phyloP scores from a whole-genome alignment of 2,113 vertebrate species.

The Xiphophorus maculatus region DNA sequence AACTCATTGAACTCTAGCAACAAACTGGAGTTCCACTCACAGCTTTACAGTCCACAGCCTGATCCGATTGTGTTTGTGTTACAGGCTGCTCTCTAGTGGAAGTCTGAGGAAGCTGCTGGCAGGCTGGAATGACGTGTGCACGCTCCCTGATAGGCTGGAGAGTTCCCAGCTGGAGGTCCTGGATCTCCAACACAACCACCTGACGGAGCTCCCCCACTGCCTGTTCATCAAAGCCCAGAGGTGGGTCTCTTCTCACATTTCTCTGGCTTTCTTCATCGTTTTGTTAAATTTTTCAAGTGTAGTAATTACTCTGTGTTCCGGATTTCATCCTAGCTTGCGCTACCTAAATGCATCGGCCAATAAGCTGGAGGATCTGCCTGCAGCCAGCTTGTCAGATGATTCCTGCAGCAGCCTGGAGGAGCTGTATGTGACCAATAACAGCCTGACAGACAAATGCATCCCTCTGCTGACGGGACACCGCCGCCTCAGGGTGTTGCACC shows the following conservation, averaged over 20 bases:
- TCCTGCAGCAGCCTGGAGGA: conserved; percentile 90
- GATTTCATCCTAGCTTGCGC: conserved; percentile 81
- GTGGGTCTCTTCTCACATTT: conserved; percentile 60
- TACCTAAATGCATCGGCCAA: conserved; percentile 96
- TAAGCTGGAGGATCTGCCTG: conserved; percentile 92
- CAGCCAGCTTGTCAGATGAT: conserved; percentile 90
- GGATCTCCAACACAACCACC: conserved; percentile 94
- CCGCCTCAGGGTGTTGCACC: conserved; percentile 90
- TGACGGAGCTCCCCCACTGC: conserved; percentile 88
- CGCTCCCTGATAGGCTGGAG: conserved; percentile 87
- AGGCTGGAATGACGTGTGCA: conserved; percentile 87
- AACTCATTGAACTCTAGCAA: not conserved
- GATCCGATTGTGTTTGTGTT: conserved; percentile 23
- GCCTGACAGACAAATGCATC: conserved; percentile 91
- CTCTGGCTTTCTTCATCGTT: not conserved
- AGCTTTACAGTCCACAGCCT: conserved; percentile 13
- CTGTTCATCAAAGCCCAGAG: conserved; percentile 92
- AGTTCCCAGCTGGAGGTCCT: conserved; percentile 88
- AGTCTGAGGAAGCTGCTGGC: conserved; percentile 90
- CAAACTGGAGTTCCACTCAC: conserved; percentile 6
- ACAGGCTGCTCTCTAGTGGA: conserved; percentile 86
- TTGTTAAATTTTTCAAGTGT: too few species aligned
- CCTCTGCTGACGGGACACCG: conserved; percentile 89
- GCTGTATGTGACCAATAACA: conserved; percentile 93
- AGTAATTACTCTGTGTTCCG: not conserved